phyloP scores from a whole-genome alignment of 1,140 invertebrate genomes.

The Cardiocondyla obscurior region DNA sequence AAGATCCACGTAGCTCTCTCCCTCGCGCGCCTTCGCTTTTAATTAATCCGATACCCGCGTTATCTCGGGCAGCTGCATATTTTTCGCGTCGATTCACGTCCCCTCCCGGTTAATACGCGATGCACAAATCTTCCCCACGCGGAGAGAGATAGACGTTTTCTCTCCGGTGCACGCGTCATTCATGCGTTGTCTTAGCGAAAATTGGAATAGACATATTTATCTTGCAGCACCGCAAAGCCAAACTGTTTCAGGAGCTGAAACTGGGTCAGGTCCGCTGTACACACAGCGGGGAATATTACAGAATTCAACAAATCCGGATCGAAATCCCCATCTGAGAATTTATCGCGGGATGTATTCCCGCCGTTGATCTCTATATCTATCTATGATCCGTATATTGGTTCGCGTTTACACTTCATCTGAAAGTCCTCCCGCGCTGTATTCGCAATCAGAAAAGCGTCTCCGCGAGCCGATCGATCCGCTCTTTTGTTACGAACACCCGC shows the following conservation, averaged over 20 bases:
- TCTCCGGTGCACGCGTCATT: background rate
- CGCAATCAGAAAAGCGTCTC: slow-evolving; percentile 65
- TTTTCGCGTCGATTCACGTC: background rate
- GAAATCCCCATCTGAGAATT: slow-evolving; percentile 30
- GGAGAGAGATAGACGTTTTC: background rate
- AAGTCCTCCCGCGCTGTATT: slow-evolving; percentile 59
- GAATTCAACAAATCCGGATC: slow-evolving; percentile 14
- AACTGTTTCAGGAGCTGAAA: background rate
- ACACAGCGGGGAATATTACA: background rate
- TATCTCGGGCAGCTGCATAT: background rate
- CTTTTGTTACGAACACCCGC: slow-evolving; percentile 58
- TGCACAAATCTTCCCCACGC: background rate
- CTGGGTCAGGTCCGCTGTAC: background rate
- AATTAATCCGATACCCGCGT: slow-evolving; percentile 19
- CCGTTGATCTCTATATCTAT: slow-evolving; percentile 24
- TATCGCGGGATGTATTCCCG: slow-evolving; percentile 9
- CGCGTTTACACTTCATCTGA: slow-evolving; percentile 54
- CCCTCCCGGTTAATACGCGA: background rate
- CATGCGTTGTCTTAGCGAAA: background rate
- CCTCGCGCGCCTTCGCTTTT: background rate
- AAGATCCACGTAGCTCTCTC: background rate
- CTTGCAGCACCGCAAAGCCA: background rate
- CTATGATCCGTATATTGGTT: slow-evolving; percentile 15
- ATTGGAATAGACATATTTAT: slow-evolving; percentile 21
- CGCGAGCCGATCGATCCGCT: slow-evolving; percentile 63